A percentile compares a stretch with the other conserved stretches of the same genome.
phyloP scores from a whole-genome alignment of 1,140 invertebrate genomes.

The Gyrodactylus salaris region DNA sequence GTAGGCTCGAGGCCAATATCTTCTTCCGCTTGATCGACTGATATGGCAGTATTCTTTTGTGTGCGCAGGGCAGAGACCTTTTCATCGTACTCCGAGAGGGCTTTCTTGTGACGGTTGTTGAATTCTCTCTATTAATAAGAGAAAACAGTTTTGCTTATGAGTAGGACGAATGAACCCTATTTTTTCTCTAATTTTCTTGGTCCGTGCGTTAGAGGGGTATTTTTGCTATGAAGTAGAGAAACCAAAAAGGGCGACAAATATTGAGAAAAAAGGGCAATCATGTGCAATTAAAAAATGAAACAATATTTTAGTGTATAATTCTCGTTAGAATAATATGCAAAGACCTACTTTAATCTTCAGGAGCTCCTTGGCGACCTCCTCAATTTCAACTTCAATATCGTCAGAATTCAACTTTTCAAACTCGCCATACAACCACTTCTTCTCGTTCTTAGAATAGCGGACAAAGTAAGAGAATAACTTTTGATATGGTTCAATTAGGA shows the following conservation, averaged over 20 bases:
- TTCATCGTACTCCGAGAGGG: slow-evolving; percentile 16
- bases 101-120: slow-evolving; percentile 28
- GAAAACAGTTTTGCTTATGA: too few relatives aligned
- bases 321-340: too few relatives aligned
- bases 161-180: too few relatives aligned
- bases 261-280: too few relatives aligned
- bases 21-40: too few relatives aligned
- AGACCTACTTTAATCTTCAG: too few relatives aligned
- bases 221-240: too few relatives aligned
- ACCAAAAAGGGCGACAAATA: too few relatives aligned
- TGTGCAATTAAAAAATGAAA: too few relatives aligned
- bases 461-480: slow-evolving; percentile 25
- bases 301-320: too few relatives aligned
- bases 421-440: slow-evolving; percentile 49
- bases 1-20: slow-evolving; percentile 28
- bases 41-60: slow-evolving; percentile 13
- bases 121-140: slow-evolving; percentile 34
- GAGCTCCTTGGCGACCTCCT: slow-evolving; percentile 27
- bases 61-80: slow-evolving; percentile 15
- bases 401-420: slow-evolving; percentile 42
- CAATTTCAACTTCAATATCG: slow-evolving; percentile 15
- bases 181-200: too few relatives aligned
- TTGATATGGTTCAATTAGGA: slow-evolving; percentile 23
- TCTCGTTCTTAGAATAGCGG: slow-evolving; percentile 41
- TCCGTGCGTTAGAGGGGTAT: too few relatives aligned